Evolutionary conservation across 2,888 invertebrate genomes (phyloP).

Genomic region (Ophion slaviceki): DNA sequence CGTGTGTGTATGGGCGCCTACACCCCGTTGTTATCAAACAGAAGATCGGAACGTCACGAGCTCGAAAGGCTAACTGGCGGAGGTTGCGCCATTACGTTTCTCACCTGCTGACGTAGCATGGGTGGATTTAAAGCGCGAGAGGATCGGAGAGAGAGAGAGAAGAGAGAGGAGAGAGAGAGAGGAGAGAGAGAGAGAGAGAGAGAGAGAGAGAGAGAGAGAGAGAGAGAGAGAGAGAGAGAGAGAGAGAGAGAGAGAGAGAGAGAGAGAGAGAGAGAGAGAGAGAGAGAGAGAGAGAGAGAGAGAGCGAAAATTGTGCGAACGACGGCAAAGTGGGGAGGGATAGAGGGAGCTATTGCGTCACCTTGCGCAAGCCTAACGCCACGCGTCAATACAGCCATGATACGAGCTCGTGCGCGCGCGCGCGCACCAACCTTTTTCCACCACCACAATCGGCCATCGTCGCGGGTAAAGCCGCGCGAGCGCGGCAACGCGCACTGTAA

Average conservation of each 20-base stretch:
- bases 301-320: constrained; percentile 35
- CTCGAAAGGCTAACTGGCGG: neutral
- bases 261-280: neutral
- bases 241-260: neutral
- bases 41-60: constrained; percentile 11
- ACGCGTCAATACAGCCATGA: constrained; percentile 80
- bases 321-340: constrained; percentile 20
- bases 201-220: constrained; percentile 20
- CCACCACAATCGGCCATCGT: constrained; percentile 32
- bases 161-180: no score
- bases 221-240: constrained; percentile 18
- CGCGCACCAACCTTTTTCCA: constrained; percentile 25
- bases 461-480: constrained; percentile 59
- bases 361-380: constrained; percentile 80
- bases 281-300: neutral
- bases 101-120: constrained; percentile 7
- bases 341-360: constrained; percentile 77
- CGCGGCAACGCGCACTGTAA: constrained; percentile 73
- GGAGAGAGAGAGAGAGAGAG: neutral
- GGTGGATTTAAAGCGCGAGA: constrained; percentile 5
- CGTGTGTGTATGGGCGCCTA: neutral
- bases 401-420: constrained; percentile 47
- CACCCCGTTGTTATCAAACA: neutral
- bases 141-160: neutral
- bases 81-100: constrained; percentile 13